Conservation (phyloP, 2,888 invertebrate species). For the Pteria penguin region DNA sequence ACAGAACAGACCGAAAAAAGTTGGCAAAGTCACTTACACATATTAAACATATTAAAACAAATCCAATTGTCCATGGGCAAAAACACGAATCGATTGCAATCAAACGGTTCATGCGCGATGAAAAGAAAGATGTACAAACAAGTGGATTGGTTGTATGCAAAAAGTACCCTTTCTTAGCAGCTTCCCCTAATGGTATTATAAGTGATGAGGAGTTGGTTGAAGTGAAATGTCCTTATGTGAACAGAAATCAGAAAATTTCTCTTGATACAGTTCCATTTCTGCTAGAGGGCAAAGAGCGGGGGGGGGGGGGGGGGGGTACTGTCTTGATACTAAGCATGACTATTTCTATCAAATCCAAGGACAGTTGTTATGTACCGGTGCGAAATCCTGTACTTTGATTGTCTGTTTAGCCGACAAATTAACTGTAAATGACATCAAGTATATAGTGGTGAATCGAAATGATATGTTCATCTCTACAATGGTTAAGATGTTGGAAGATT, state of each 20-base stretch:
- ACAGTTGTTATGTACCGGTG: constrained; percentile 36
- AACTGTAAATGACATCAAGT: constrained; percentile 27
- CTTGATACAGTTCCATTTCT: constrained; percentile 30
- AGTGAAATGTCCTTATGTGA: constrained; percentile 37
- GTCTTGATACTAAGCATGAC: constrained; percentile 20
- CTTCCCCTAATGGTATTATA: constrained; percentile 37
- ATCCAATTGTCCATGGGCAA: constrained; percentile 19
- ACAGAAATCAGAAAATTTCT: constrained; percentile 18
- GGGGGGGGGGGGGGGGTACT: background rate
- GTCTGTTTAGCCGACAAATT: constrained; percentile 22
- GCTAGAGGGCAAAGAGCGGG: too few species aligned
- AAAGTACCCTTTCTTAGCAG: constrained; percentile 11
- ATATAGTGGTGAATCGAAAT: constrained; percentile 22
- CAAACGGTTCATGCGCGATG: background rate
- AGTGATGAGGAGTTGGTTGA: constrained; percentile 15
- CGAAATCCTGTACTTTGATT: constrained; percentile 20
- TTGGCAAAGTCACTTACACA: constrained; percentile 31
- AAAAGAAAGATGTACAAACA: background rate
- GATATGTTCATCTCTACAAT: constrained; percentile 33
- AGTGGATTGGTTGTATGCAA: constrained; percentile 24
- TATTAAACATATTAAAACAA: constrained; percentile 10
- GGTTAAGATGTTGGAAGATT: constrained; percentile 20
- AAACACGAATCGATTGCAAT: constrained; percentile 25
- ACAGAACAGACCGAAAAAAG: constrained; percentile 19
- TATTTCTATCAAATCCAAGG: constrained; percentile 46